Evolutionary conservation across 2,113 vertebrate species (phyloP).

Genomic region (Nibea coibor): DNA sequence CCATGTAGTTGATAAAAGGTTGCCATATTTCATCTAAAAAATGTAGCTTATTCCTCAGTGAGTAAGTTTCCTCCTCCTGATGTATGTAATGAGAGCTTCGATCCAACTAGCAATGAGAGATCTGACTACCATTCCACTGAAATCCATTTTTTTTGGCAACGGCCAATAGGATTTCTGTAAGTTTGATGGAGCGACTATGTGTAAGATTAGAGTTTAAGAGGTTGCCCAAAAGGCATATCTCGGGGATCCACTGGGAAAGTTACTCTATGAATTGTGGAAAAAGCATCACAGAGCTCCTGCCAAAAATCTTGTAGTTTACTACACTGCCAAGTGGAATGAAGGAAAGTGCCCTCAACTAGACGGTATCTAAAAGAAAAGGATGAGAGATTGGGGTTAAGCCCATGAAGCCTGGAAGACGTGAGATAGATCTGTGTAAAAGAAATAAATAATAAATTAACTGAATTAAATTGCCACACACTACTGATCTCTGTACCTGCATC

Average conservation of each 20-base stretch:
- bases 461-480: no score
- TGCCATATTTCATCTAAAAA: no score
- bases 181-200: slow-evolving; percentile 6
- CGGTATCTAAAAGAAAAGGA: neutral
- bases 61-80: neutral
- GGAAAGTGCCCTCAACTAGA: neutral
- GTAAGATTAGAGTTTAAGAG: slow-evolving; percentile 11
- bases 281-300: no score
- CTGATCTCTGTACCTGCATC: no score
- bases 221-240: slow-evolving; percentile 4
- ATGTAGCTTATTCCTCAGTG: no score
- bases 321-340: neutral
- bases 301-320: neutral
- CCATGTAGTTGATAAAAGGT: no score
- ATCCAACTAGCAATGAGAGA: neutral
- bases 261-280: no score
- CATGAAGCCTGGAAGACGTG: neutral
- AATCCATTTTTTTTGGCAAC: neutral
- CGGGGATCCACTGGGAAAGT: no score
- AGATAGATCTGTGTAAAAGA: no score
- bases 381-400: neutral
- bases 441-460: no score
- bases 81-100: neutral
- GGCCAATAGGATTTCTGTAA: neutral
- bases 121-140: neutral